Conservation (phyloP, 2,113 vertebrate species). For the Ciconia boyciana region DNA sequence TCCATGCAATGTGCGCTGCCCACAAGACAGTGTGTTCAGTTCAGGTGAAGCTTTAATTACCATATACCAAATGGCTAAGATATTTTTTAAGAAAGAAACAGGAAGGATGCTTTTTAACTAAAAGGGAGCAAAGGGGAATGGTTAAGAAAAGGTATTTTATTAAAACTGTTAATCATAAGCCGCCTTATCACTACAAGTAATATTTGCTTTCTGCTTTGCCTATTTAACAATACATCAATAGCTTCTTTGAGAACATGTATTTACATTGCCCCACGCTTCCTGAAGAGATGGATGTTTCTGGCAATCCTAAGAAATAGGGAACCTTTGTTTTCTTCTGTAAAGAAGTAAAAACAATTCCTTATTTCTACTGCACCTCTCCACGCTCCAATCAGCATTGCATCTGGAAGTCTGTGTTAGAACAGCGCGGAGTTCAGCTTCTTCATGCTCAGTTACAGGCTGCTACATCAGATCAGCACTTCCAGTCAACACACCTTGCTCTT, state of each 20-base stretch:
- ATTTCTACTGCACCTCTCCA: background rate
- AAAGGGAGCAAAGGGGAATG: rapidly evolving
- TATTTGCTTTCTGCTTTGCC: background rate
- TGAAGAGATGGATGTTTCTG: background rate
- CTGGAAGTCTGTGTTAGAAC: background rate
- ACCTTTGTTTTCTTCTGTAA: background rate
- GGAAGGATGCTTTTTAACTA: background rate
- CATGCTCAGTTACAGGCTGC: background rate
- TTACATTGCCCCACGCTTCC: background rate
- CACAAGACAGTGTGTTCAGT: rapidly evolving
- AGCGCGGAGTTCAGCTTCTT: background rate
- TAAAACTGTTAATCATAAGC: background rate
- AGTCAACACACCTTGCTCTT: background rate
- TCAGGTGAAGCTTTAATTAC: background rate
- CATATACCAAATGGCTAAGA: background rate
- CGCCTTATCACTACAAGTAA: background rate
- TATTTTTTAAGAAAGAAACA: background rate
- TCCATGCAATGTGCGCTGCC: rapidly evolving
- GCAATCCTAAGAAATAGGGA: background rate
- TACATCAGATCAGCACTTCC: rapidly evolving
- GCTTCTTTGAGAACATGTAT: rapidly evolving
- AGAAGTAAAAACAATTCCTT: background rate
- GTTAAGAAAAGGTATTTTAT: background rate
- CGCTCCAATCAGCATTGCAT: rapidly evolving
- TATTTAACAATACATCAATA: background rate